Evolutionary conservation across 2,888 invertebrate species (phyloP).

Genomic region (Lapara coniferarum): DNA sequence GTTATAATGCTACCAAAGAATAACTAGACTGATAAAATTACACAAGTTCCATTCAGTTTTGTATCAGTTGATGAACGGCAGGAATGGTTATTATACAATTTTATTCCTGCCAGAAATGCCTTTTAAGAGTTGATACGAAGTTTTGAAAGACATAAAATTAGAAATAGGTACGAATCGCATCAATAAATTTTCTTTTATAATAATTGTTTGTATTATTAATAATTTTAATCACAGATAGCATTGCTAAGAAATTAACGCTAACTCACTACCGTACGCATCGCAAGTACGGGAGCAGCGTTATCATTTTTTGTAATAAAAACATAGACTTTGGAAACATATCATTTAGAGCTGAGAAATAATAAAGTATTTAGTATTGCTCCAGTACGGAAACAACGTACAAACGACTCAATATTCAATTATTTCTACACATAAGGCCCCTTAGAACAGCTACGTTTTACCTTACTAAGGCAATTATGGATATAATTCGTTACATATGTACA

Average conservation of each 20-base stretch:
- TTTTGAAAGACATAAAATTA: too few relatives aligned
- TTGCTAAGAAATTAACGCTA: not conserved
- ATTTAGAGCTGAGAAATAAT: not conserved
- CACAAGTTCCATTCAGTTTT: too few relatives aligned
- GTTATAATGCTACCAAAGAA: too few relatives aligned
- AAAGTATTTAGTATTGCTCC: not conserved
- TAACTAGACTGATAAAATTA: too few relatives aligned
- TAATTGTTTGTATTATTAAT: too few relatives aligned
- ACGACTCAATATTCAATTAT: not conserved
- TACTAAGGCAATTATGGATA: constrained; percentile 20
- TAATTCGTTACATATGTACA: constrained; percentile 6
- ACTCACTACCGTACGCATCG: not conserved
- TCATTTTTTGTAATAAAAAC: not conserved
- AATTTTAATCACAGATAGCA: not conserved
- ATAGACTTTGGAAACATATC: not conserved
- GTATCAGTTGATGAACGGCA: too few relatives aligned
- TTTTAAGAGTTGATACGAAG: too few relatives aligned
- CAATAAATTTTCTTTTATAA: too few relatives aligned
- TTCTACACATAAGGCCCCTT: constrained; percentile 15
- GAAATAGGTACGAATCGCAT: too few relatives aligned
- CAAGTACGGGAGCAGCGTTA: not conserved
- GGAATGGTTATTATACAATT: too few relatives aligned
- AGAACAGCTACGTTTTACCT: constrained; percentile 7
- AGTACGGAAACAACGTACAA: not conserved
- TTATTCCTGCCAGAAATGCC: too few relatives aligned